Evolutionary conservation across 2,113 vertebrate genomes (phyloP).

Genomic region (Dromiciops gliroides): DNA sequence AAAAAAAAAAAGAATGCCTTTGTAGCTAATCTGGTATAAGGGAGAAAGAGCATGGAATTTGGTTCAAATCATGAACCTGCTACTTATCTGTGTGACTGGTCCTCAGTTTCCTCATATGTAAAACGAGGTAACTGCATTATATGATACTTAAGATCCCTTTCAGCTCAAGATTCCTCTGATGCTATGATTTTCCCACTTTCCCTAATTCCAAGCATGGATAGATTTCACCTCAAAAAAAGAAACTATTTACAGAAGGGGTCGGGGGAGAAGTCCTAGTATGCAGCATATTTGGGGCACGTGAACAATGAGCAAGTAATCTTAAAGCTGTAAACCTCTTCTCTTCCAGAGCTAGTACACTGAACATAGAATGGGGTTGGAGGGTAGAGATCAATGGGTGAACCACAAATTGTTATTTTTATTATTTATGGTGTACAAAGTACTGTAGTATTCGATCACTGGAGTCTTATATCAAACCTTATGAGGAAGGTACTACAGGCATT

Average conservation of each 20-base stretch:
- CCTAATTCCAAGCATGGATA: not conserved
- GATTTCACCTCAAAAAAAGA: conserved; percentile 29
- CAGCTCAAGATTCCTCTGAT: not conserved
- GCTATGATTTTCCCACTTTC: not conserved
- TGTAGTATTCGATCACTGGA: not conserved
- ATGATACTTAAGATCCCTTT: not conserved
- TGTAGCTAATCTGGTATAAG: not conserved
- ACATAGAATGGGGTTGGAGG: not conserved
- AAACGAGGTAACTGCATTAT: not conserved
- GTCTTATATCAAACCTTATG: not conserved
- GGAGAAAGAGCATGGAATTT: not conserved
- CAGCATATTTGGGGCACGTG: not conserved
- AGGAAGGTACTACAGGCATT: not conserved
- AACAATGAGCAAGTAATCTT: not conserved
- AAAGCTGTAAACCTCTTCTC: conserved; percentile 7
- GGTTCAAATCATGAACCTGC: not conserved
- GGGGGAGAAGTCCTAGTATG: not conserved
- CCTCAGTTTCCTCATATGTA: not conserved
- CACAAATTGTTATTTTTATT: not conserved
- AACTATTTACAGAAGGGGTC: conserved; percentile 33
- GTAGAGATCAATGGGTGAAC: not conserved
- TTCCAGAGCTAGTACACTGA: not conserved
- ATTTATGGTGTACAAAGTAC: not conserved
- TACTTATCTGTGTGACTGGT: not conserved
- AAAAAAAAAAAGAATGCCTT: conserved; percentile 25